Conservation (phyloP, 1,140 invertebrate genomes). For the Pygmarrhopalites habei region DNA sequence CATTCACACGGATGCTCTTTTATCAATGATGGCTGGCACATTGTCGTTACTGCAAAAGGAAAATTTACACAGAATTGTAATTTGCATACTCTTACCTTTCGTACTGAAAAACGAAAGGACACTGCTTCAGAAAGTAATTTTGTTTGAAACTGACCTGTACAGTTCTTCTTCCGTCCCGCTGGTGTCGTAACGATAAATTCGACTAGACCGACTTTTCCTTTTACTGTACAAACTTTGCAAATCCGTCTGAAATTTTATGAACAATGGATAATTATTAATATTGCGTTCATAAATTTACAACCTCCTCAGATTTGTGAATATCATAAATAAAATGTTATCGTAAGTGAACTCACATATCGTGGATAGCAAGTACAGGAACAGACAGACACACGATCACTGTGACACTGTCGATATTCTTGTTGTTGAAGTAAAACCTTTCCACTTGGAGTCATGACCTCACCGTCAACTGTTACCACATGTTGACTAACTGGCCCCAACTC, state of each 20-base stretch:
- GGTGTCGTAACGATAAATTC: constrained; percentile 30
- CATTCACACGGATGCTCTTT: constrained; percentile 25
- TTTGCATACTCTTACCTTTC: no score
- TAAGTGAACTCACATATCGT: constrained; percentile 36
- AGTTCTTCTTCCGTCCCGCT: constrained; percentile 36
- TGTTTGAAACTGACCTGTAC: no score
- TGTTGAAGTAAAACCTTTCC: constrained; percentile 69
- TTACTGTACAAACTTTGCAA: constrained; percentile 27
- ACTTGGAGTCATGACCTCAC: constrained; percentile 87
- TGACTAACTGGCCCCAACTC: constrained; percentile 62
- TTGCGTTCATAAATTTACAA: no score
- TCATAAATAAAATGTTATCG: no score
- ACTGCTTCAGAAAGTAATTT: no score
- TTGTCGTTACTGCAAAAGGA: no score
- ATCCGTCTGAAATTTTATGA: constrained; percentile 22
- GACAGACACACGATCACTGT: constrained; percentile 57
- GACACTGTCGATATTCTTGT: constrained; percentile 46
- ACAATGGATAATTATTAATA: not conserved
- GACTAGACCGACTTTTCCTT: constrained; percentile 29
- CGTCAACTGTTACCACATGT: constrained; percentile 72
- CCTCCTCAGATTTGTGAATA: no score
- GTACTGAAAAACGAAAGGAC: no score
- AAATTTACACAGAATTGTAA: no score
- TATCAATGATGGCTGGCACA: constrained; percentile 32
- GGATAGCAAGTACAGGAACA: constrained; percentile 62